Base-by-base conservation (phyloP, 2,113 vertebrate species). In the Martes martes region DNA sequence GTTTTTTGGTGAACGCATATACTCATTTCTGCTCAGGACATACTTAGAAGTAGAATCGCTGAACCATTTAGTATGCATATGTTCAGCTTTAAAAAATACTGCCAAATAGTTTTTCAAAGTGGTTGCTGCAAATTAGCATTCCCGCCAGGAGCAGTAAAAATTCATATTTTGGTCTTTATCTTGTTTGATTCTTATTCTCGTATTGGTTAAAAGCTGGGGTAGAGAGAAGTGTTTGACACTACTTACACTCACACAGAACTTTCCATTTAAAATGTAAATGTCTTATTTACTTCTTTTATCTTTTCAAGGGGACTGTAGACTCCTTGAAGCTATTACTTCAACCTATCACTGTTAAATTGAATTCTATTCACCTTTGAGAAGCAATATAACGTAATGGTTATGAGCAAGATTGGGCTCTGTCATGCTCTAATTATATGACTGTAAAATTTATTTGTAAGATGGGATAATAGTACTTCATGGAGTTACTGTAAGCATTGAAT, bases 401-500 rank as follows among this genome's bases (percentile, higher is more conserved):
- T 81, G 85, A 78, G 63, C 36, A 92, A 82, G 18, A 4, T n/a
- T 74, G 57, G 28, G 23, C 13, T 80, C 24, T 85, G 26, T 50
- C 23, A 28, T 45, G 15, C 50, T 42, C 42, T 95, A 65, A 57
- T 24, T 61, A 2, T 36, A 89, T 74, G 26, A 33, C 31, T 81
- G 13, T 86, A 97, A 78, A 92, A 78, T 47, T 52, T 84, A 52
- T 86, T 73, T 91, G n/a, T 96, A 78, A 61, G 81, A 85, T 9
- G 7, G 8, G 6, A 74, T 67, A 83, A 57, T 82, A 94, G 33
- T 89, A 36, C 31, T 47, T 78, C 47, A 36, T 9, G 61, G 71
- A 91, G 26, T 47, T 95, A 93, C 42, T 93, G 52, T 31, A 95
- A 94, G 19, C 36, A 89, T 82, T 94, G 94, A 92, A 73, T 95